phyloP scores from a whole-genome alignment of 2,888 invertebrate species.

The Rugalucina vietnamica region DNA sequence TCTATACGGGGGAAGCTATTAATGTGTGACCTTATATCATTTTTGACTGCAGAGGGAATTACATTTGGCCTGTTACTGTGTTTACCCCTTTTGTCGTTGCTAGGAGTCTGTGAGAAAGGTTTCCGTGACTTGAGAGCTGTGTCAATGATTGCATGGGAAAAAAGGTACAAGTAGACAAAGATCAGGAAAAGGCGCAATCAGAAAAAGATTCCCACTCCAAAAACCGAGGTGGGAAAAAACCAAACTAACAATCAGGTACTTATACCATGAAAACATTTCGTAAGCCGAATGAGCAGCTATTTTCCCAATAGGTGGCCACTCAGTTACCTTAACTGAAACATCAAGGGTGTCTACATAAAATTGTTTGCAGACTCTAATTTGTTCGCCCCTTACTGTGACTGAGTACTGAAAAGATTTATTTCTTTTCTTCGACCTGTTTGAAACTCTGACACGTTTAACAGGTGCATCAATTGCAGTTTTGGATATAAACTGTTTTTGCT shows the following conservation, averaged over 20 bases:
- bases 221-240: no score
- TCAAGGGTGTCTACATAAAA: constrained; percentile 15
- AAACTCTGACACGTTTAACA: background rate
- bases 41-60: background rate
- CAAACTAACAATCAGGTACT: no score
- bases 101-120: background rate
- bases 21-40: constrained; percentile 13
- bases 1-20: constrained; percentile 21
- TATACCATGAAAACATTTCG: no score
- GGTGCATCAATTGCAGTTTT: background rate
- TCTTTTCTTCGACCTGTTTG: background rate
- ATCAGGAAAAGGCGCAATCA: no score
- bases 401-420: constrained; percentile 1
- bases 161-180: no score
- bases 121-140: background rate
- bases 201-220: no score
- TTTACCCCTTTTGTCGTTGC: background rate
- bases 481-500: constrained; percentile 6
- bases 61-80: constrained; percentile 11
- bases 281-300: no score
- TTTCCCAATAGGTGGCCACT: no score
- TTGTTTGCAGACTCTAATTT: constrained; percentile 15
- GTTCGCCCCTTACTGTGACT: background rate
- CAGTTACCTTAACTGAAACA: no score
- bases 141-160: background rate